Conservation (phyloP, 2,113 vertebrate species). For the Romanogobio albipinnatus region DNA sequence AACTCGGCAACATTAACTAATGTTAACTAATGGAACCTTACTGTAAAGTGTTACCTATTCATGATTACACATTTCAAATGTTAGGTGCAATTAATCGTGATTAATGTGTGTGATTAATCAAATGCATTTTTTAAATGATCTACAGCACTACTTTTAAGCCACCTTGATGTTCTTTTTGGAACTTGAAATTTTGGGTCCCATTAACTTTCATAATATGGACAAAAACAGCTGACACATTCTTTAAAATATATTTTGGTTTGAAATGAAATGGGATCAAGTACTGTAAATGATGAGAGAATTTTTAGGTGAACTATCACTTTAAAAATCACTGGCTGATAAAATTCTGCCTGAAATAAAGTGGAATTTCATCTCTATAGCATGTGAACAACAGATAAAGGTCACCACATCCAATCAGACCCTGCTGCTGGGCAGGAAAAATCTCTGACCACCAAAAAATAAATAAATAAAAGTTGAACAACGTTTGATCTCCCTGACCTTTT, state of each 20-base stretch:
- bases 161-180: neutral
- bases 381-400: neutral
- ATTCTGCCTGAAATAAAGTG: neutral
- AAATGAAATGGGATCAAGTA: neutral
- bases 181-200: neutral
- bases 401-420: conserved; percentile 18
- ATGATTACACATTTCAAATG: no score
- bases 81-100: no score
- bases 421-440: neutral
- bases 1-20: no score
- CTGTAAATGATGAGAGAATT: neutral
- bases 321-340: neutral
- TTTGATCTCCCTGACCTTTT: conserved; percentile 19
- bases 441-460: neutral
- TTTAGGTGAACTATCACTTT: neutral
- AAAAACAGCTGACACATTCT: neutral
- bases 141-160: neutral
- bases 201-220: neutral
- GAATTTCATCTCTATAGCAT: neutral
- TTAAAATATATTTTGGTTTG: neutral
- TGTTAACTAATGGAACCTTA: no score
- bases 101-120: no score
- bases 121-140: neutral
- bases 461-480: neutral
- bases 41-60: no score